Evolutionary conservation across 2,888 invertebrate genomes (phyloP), one percentile per base, ranked within the genome.

Genomic region (Shargacucullia verbasci): DNA sequence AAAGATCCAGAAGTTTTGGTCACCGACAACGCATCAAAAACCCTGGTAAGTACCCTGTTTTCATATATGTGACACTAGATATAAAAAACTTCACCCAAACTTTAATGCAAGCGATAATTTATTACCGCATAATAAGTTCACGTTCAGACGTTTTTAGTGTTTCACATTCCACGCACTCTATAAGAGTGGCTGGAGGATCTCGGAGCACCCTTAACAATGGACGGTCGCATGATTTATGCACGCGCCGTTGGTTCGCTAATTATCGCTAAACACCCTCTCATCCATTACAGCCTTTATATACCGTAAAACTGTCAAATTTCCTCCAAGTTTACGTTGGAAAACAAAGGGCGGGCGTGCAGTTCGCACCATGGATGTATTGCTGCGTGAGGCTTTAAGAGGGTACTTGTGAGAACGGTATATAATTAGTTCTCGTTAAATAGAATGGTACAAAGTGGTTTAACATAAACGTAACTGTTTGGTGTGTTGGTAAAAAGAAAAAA

Each of bases 191-290:
- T 20, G 14, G 29, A 29, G 9, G 57, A 57, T 57, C 44, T 50
- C 41, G 29, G 33, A 50, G 39, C 49, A 43, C 61, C 13, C 44
- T 38, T 25, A 73, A 84, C 83, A 83, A 83, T 79, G 76, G 79
- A 65, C 66, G 58, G 66, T 76, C 73, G 71, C 69, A 80, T 83
- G 83, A 83, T 83, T 84, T 81, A 84, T 83, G 80, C 74, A 70
- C 72, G 76, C 70, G 62, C 70, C 78, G 76, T 68, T 71, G 61
- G 72, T 73, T 55, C 78, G 76, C 83, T 84, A 84, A 84, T 84
- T 83, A 83, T 78, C 76, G 76, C 81, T 84, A 83, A 83, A 79
- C 80, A 83, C 78, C 82, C 78, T 73, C 80, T 79, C 84, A 84
- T 84, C 82, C 76, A 83, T 84, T 84, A 84, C 76, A 62, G 67